Percentiles rank a stretch among this genome's conserved stretches.
These are phyloP conservation scores for Auanema freiburgensis DNA, from an alignment of 2,888 invertebrate genomes.

Conservation along the genomic window DNA sequence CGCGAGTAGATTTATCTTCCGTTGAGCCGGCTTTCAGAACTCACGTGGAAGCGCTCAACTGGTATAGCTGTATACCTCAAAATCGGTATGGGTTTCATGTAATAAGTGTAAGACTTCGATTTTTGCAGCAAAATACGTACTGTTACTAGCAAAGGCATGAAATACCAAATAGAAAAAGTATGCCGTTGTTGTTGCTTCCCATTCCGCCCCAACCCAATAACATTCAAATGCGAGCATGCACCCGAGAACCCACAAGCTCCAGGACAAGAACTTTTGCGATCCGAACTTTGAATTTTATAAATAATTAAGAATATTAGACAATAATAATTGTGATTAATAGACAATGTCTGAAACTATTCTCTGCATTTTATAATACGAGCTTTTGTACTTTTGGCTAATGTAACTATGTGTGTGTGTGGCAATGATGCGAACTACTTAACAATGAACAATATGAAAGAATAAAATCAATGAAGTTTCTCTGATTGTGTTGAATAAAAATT, in stretches of 20 bases:
- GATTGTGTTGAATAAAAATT: no score
- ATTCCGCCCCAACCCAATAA: constrained; percentile 59
- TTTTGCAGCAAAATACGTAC: constrained; percentile 34
- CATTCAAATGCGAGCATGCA: constrained; percentile 59
- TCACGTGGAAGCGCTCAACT: constrained; percentile 51
- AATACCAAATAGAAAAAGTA: constrained; percentile 49
- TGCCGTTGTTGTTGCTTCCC: constrained; percentile 63
- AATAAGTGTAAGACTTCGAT: no score
- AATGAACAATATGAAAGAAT: no score
- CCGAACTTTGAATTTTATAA: constrained; percentile 9
- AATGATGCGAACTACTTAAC: no score
- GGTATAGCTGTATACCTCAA: constrained; percentile 60
- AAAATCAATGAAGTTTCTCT: no score
- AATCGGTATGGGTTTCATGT: constrained; percentile 37
- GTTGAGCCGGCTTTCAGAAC: constrained; percentile 56
- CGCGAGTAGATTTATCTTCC: constrained; percentile 49
- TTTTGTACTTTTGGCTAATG: no score
- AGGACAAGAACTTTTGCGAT: constrained; percentile 40
- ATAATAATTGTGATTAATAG: no score
- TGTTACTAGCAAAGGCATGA: constrained; percentile 34
- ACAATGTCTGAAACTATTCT: no score
- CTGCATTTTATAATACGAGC: no score
- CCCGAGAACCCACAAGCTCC: constrained; percentile 51
- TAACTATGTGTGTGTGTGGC: no score
- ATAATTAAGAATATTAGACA: no score